Conservation (phyloP, 2,113 vertebrate species). For the Rynchops niger region DNA sequence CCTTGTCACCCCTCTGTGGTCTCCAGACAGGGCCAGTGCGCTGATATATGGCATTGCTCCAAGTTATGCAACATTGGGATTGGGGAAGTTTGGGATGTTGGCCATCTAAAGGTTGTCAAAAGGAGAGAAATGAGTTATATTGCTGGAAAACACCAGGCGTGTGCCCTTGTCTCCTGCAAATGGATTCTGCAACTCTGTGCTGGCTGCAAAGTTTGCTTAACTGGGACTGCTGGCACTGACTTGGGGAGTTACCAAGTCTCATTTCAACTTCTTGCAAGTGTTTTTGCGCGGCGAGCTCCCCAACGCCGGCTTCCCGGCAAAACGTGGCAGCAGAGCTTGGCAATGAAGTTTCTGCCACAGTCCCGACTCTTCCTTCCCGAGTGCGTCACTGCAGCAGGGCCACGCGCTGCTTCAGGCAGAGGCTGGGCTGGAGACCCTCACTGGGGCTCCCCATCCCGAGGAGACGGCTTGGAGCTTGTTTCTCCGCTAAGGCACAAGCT, state of each 20-base stretch:
- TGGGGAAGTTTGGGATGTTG: constrained; percentile 10
- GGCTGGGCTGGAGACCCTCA: not conserved
- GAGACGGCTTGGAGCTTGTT: not conserved
- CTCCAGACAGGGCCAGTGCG: rapidly evolving
- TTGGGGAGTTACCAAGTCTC: not conserved
- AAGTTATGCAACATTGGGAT: not conserved
- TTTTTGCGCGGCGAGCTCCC: rapidly evolving
- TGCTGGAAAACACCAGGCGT: not conserved
- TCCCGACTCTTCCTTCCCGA: not conserved
- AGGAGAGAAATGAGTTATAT: not conserved
- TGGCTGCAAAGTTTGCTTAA: not conserved
- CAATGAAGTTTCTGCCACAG: not conserved
- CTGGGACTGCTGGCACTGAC: not conserved
- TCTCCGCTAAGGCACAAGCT: not conserved
- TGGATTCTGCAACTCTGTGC: not conserved
- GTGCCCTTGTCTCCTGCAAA: not conserved
- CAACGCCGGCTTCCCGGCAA: rapidly evolving
- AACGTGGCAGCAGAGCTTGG: not conserved
- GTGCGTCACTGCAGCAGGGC: not conserved
- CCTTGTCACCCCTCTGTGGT: not conserved
- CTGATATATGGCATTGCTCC: not conserved
- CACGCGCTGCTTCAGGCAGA: not conserved
- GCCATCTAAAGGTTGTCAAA: not conserved
- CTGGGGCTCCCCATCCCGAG: not conserved
- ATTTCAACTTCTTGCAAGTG: constrained; percentile 7